Conservation (phyloP, 2,797 vertebrate genomes). For the Oryzias sinensis region DNA sequence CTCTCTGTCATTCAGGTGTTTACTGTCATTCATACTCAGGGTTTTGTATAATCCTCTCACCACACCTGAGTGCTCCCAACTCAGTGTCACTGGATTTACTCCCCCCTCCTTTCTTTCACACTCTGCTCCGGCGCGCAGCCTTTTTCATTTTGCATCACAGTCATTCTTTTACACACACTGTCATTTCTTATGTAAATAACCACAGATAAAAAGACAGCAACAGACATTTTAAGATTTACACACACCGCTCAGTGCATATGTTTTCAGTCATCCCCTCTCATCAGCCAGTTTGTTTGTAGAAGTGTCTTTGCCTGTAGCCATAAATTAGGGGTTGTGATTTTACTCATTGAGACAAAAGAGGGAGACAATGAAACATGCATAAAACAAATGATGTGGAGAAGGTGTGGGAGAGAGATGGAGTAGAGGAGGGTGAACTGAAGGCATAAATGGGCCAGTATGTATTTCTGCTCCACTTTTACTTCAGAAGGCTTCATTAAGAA, state of each 20-base stretch:
- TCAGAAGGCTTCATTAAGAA: conserved; percentile 81
- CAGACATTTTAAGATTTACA: conserved; percentile 73
- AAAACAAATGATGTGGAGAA: conserved; percentile 76
- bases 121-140: conserved; percentile 43
- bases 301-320: conserved; percentile 72
- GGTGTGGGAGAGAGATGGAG: conserved; percentile 54
- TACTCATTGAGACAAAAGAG: conserved; percentile 75
- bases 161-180: conserved; percentile 71
- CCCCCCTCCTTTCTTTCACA: conserved; percentile 10
- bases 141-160: conserved; percentile 67
- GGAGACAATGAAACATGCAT: conserved; percentile 76
- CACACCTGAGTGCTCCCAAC: conserved; percentile 78
- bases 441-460: conserved; percentile 80
- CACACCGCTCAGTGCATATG: conserved; percentile 53
- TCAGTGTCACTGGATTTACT: conserved; percentile 76
- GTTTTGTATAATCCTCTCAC: conserved; percentile 80
- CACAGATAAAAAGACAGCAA: conserved; percentile 70
- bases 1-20: conserved; percentile 82
- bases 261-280: conserved; percentile 71
- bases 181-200: conserved; percentile 78
- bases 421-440: conserved; percentile 63
- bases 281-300: conserved; percentile 71
- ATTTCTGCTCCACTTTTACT: conserved; percentile 80
- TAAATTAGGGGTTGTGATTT: conserved; percentile 75
- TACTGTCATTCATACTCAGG: conserved; percentile 80